Evolutionary conservation across 2,888 invertebrate genomes (phyloP), one percentile per base, ranked within the genome.

Genomic region (Melitaea athalia): DNA sequence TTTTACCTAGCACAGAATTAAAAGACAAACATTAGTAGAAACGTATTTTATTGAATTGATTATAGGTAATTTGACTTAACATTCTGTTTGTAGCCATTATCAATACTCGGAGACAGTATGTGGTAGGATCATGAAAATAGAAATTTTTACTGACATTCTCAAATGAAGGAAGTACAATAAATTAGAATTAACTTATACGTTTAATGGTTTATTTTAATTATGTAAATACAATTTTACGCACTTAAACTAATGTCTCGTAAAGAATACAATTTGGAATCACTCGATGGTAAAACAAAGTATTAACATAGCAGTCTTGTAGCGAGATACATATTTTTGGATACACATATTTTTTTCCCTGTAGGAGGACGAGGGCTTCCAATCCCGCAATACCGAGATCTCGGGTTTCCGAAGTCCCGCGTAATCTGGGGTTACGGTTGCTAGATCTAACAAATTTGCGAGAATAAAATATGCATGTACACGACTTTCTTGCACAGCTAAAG

Each of bases 11-110:
- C 11, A 38, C 38, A 72, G 67, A 65, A 59, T 64, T 52, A 64
- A 59, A 76, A 33, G 64, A 49, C 38, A 67, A 43, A 52, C 47
- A 45, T 86, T 85, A 78, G 84, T 87, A 88, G 79, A 89, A 89
- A 88, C 87, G 83, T 85, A 83, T 86, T 86, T 79, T 83, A 85
- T 85, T 78, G 79, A 79, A 84, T 82, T 81, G 86, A 83, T 79
- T 89, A 88, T 85, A n/a, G n/a, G n/a, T n/a, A 87, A 80, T 82
- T 83, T 82, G 79, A 80, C 59, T 79, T 69, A 74, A 76, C 71
- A 75, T 15, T 76, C 74, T 72, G 75, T 72, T 70, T 67, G 72
- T 78, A 82, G 79, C 78, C 75, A 77, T 75, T 47, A 55, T 63
- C 14, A 33, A n/a, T 12, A 33, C 33, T 33, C 8, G 33, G 33